Evolutionary conservation across 2,797 vertebrate genomes (phyloP).

Genomic region (Pangasius mekongensis): DNA sequence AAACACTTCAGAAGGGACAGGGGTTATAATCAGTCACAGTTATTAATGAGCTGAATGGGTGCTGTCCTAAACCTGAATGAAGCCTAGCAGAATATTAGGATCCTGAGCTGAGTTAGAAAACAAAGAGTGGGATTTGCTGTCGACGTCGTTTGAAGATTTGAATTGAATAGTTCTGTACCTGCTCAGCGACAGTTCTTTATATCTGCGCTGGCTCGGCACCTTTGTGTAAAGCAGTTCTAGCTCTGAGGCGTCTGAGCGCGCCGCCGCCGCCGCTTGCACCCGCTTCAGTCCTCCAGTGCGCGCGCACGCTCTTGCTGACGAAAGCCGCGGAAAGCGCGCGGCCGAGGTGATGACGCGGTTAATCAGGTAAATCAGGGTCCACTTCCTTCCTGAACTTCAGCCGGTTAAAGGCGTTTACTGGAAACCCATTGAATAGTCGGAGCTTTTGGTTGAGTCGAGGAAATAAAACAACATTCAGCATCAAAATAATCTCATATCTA

Average conservation of each 20-base stretch:
- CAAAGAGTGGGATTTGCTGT: neutral
- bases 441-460: neutral
- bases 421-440: neutral
- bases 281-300: neutral
- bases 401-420: neutral
- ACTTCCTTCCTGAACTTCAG: neutral
- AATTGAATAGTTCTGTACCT: neutral
- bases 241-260: neutral
- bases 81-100: neutral
- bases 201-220: neutral
- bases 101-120: neutral
- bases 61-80: neutral
- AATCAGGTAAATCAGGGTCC: neutral
- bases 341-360: neutral
- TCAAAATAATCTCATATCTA: too few species aligned
- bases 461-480: neutral
- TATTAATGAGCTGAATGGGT: slow-evolving; percentile 21
- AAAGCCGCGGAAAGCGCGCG: neutral
- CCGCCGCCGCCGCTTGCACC: neutral
- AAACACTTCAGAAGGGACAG: neutral
- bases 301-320: neutral
- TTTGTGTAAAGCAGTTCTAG: neutral
- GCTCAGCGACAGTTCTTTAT: neutral
- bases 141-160: neutral
- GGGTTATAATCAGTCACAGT: neutral